Evolutionary conservation across 2,888 invertebrate species (phyloP), one percentile per base, ranked within the genome.

Genomic region (Habrosyne pyritoides): DNA sequence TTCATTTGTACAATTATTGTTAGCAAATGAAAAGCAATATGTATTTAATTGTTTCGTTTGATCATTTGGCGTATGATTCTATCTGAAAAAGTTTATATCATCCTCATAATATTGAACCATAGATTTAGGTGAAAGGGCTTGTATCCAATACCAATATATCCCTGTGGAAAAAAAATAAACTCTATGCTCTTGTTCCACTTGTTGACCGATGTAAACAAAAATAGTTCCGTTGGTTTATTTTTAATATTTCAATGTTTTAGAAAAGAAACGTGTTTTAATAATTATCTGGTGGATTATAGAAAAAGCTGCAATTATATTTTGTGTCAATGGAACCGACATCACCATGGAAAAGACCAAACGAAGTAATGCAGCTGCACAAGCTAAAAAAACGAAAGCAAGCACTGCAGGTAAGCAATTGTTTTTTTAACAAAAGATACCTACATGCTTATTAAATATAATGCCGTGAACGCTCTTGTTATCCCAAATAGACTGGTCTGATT

Each of bases 351-450:
- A 93, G 90, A 67, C 94, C 94, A 36, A 91, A 89, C 69, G 94
- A 94, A 83, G 93, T 93, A 57, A 95, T 97, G 95, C 95, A 95
- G 79, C 83, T 97, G 55, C 96, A 96, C 81, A 94, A 95, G 66
- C 82, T 97, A 60, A 96, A 96, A 81, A 93, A 95, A 71, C 95
- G 95, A 79, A 96, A 97, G 80, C 95, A 94, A 83, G 96, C 96
- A 26, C 87, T 97, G 51, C 95, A 97, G 85, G 96, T 95, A 60
- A 28, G 57, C 63, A 47, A 36, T 53, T 46, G 59, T 52, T n/a
- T 28, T 61, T 54, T 42, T 51, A 52, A 22, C 42, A 36, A 49
- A 6, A 28, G 28, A 8, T 18, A 36, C 12, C n/a, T 36, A 6
- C 2, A n/a, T 33, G 2, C 1, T 18, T 5, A 42, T 2, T 2